Percentiles rank a stretch among this genome's conserved stretches.
These are phyloP conservation scores for Sussaba pulchella DNA, from an alignment of 2,888 invertebrate species.

Conservation along the genomic window DNA sequence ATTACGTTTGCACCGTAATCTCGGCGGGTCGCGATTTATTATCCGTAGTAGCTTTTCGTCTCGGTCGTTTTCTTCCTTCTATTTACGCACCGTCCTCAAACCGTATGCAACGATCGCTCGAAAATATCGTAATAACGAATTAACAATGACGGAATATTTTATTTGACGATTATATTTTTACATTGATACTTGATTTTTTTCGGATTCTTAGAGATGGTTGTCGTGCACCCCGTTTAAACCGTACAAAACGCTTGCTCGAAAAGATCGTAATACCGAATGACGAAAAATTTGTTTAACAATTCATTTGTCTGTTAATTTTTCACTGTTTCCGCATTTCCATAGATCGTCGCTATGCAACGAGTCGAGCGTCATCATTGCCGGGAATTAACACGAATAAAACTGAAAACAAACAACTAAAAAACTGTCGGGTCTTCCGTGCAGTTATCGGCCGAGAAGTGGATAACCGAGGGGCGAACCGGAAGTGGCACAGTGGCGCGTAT, in stretches of 20 bases:
- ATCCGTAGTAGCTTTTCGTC: constrained; percentile 69
- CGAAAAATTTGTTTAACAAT: too few species aligned
- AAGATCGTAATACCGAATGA: too few species aligned
- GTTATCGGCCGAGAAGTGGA: constrained; percentile 43
- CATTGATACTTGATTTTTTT: neutral
- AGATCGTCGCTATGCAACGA: neutral
- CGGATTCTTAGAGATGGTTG: too few species aligned
- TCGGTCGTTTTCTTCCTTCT: constrained; percentile 19
- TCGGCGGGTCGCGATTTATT: constrained; percentile 79
- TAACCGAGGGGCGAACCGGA: constrained; percentile 51
- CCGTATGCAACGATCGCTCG: neutral
- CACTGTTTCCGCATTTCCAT: too few species aligned
- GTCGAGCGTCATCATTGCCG: neutral
- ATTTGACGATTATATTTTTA: neutral
- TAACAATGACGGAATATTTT: neutral
- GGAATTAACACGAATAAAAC: neutral
- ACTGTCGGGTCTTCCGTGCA: constrained; percentile 30
- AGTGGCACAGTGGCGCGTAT: constrained; percentile 56
- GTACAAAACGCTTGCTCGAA: too few species aligned
- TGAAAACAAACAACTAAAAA: too few species aligned
- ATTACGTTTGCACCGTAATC: constrained; percentile 82
- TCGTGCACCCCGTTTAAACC: too few species aligned
- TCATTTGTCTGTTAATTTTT: too few species aligned
- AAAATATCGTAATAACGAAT: neutral
- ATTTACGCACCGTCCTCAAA: neutral